Conservation (phyloP, 2,888 invertebrate species). For the Ferdinandea cuprea region DNA sequence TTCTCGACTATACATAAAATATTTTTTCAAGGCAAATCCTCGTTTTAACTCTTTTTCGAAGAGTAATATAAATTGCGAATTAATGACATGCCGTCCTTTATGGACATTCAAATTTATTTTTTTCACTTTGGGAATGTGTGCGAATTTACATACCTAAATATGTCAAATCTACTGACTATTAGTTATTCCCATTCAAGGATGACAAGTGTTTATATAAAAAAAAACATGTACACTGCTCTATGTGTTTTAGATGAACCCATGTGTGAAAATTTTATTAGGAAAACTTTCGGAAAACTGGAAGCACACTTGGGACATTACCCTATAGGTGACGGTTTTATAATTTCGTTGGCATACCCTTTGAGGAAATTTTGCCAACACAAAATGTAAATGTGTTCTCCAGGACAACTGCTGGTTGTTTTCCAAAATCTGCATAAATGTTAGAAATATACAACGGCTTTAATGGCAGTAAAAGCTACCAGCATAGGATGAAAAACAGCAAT, state of each 20-base stretch:
- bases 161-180: too few relatives aligned
- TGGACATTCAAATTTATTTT: conserved; percentile 27
- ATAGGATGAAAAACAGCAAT: not conserved
- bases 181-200: too few relatives aligned
- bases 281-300: not conserved
- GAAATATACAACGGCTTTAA: not conserved
- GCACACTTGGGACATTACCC: not conserved
- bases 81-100: conserved; percentile 38
- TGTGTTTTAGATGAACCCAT: not conserved
- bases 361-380: not conserved
- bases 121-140: conserved; percentile 9
- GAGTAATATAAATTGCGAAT: conserved; percentile 43
- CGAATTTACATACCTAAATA: not conserved
- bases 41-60: conserved; percentile 25
- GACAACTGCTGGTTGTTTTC: not conserved
- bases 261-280: not conserved
- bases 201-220: too few relatives aligned
- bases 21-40: not conserved
- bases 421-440: not conserved
- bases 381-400: not conserved
- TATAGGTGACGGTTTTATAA: not conserved
- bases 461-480: not conserved
- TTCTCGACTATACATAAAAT: not conserved
- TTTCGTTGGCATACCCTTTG: not conserved
- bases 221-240: too few relatives aligned